Evolutionary conservation across 2,888 invertebrate species (phyloP), one percentile per base, ranked within the genome.

Genomic region (Agapetus fuscipes): DNA sequence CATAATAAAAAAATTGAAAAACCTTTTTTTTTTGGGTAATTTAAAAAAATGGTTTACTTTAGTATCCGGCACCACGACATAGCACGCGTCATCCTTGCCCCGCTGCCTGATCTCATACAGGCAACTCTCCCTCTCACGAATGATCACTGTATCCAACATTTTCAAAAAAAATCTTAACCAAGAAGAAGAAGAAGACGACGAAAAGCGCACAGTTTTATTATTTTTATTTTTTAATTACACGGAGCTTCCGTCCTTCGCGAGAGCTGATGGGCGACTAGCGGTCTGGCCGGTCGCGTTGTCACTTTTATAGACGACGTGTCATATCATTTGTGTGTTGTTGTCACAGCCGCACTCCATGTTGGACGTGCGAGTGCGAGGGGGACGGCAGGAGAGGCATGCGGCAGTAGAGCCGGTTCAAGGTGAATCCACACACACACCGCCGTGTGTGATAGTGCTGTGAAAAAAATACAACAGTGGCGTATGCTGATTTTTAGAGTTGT

Each of bases 21-120:
- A 3, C 7, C 12, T 39, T 37, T 37, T 24, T 17, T 28, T 28
- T 27, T 2, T 29, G 10, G 16, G 16, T 10, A 14, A 2, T 14
- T 4, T n/a, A 20, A 17, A 34, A 14, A 12, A 34, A 24, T 12
- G 12, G 13, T 24, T 6, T 74, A 78, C 78, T 70, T 72, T 71
- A 65, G 76, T 66, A 71, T 76, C 70, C 54, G 77, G 76, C 58
- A 78, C 78, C 70, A 78, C 77, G 56, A 78, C 77, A 57, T 78
- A 78, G 69, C 77, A 78, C 57, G 76, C 73, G 50, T 76, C 72
- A 51, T 67, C 72, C 51, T 74, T 72, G 53, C 79, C 78, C 60
- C 72, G 72, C 56, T 76, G 76, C 61, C 74, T 72, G 58, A 78
- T 71, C 59, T 78, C 78, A 61, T 78, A 78, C 44, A 78, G 69